These are phyloP conservation scores for Apomyelois bistriatella DNA, from an alignment of 2,888 invertebrate species.

Conservation along the genomic window DNA sequence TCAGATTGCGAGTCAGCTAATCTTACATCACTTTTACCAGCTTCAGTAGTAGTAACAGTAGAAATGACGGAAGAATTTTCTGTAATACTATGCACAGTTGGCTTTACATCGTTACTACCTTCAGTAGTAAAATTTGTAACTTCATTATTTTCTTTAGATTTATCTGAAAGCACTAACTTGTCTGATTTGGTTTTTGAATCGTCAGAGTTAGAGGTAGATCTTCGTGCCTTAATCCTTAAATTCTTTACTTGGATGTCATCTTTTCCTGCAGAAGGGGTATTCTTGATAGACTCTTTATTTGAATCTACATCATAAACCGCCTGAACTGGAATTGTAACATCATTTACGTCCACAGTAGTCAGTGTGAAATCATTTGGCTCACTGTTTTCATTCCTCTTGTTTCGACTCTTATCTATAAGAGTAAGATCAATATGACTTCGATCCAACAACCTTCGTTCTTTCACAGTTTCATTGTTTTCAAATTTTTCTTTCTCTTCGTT, in stretches of 20 bases:
- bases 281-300: neutral
- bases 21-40: neutral
- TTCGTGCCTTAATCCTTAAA: neutral
- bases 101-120: neutral
- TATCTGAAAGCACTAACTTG: neutral
- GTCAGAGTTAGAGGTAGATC: neutral
- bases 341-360: too few species aligned
- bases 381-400: neutral
- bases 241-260: conserved; percentile 4
- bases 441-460: neutral
- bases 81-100: too few species aligned
- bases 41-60: neutral
- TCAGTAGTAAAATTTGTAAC: neutral
- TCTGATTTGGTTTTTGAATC: neutral
- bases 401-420: neutral
- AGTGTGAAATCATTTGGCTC: too few species aligned
- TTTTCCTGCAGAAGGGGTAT: neutral
- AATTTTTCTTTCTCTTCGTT: conserved; percentile 21
- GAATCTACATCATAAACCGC: neutral
- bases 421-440: neutral
- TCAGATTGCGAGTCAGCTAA: neutral
- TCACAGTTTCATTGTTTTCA: conserved; percentile 15
- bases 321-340: neutral
- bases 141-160: neutral
- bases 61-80: neutral